Evolutionary conservation across 2,888 invertebrate species (phyloP).

Genomic region (Ommatoiulus sabulosus): DNA sequence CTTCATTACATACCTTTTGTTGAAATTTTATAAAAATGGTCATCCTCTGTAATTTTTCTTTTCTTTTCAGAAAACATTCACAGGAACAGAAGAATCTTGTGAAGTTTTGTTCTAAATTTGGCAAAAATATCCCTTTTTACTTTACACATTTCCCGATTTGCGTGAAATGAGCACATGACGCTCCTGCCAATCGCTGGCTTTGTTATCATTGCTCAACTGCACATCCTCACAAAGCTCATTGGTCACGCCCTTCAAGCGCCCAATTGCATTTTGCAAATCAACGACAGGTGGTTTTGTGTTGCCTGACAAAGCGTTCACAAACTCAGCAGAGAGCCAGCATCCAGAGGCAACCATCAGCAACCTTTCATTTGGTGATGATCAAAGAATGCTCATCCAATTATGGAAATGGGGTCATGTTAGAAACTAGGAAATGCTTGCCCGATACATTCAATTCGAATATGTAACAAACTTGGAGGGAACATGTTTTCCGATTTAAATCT

Average conservation of each 20-base stretch:
- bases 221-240: constrained; percentile 3
- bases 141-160: neutral
- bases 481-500: too few relatives aligned
- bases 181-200: constrained; percentile 13
- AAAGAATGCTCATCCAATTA: neutral
- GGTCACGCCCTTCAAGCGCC: neutral
- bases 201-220: neutral
- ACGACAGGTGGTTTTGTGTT: constrained; percentile 37
- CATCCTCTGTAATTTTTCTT: too few relatives aligned
- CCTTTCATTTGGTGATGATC: neutral
- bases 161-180: neutral
- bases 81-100: too few relatives aligned
- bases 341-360: neutral
- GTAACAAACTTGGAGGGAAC: too few relatives aligned
- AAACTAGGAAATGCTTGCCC: too few relatives aligned
- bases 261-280: neutral
- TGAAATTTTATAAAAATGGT: too few relatives aligned
- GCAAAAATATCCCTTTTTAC: neutral
- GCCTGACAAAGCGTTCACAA: neutral
- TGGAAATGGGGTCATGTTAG: neutral
- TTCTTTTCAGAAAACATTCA: too few relatives aligned
- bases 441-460: too few relatives aligned
- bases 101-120: too few relatives aligned
- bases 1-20: too few relatives aligned
- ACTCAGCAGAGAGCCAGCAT: neutral